These are phyloP conservation scores for Meandrina meandrites DNA, from an alignment of 92 coral and sea anemone species.

Conservation along the genomic window DNA sequence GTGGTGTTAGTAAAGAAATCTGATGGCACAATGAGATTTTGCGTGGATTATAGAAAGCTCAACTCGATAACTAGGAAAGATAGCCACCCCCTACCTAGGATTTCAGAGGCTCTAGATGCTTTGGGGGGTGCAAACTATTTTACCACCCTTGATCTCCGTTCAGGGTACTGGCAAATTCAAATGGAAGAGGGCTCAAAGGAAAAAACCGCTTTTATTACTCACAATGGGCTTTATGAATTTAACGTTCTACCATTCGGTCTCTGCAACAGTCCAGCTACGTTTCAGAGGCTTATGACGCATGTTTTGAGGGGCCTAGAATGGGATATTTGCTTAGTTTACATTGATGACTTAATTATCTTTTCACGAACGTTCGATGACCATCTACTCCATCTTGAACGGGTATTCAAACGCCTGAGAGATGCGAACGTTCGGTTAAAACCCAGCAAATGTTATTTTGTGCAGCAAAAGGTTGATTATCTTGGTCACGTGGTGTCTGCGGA, in stretches of 20 bases:
- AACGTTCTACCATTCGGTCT: slow-evolving; percentile 57
- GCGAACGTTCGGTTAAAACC: slow-evolving; percentile 68
- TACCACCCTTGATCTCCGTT: slow-evolving; percentile 44
- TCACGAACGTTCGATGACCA: slow-evolving; percentile 54
- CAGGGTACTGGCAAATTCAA: slow-evolving; percentile 49
- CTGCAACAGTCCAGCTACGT: slow-evolving; percentile 45
- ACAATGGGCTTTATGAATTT: slow-evolving; percentile 54
- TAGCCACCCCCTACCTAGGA: too few species aligned
- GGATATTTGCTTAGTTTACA: slow-evolving; percentile 43
- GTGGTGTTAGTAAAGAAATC: too few species aligned
- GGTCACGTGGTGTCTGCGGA: slow-evolving; percentile 63
- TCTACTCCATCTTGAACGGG: slow-evolving; percentile 33
- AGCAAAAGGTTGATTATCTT: slow-evolving; percentile 39
- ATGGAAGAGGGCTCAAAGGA: slow-evolving; percentile 34
- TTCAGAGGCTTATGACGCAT: slow-evolving; percentile 55
- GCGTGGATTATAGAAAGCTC: too few species aligned
- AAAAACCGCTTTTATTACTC: slow-evolving; percentile 57
- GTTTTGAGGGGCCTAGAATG: slow-evolving; percentile 40
- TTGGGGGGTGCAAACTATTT: slow-evolving; percentile 22
- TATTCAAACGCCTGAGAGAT: slow-evolving; percentile 49
- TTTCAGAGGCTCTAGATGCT: slow-evolving; percentile 20
- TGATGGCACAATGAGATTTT: too few species aligned
- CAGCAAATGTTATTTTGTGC: slow-evolving; percentile 57
- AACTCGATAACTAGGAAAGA: too few species aligned
- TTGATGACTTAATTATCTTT: slow-evolving; percentile 56